phyloP scores from a whole-genome alignment of 2,797 vertebrate species.

The Craterocephalus amniculus region DNA sequence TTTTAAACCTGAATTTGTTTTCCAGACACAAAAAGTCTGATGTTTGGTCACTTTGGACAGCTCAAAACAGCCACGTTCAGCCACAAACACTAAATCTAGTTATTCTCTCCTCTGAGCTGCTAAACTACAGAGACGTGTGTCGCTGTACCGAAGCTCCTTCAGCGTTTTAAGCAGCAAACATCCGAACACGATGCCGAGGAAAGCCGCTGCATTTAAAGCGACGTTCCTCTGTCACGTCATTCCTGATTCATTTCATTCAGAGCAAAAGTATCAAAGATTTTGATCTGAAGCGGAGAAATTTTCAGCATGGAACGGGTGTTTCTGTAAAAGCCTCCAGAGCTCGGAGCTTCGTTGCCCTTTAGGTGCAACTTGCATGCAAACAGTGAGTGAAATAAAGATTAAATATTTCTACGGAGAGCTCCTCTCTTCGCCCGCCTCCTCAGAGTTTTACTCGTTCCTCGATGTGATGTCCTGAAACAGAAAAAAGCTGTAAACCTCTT shows the following conservation, averaged over 20 bases:
- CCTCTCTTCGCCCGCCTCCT: not conserved
- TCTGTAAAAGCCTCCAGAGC: slow-evolving; percentile 39
- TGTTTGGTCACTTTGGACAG: slow-evolving; percentile 53
- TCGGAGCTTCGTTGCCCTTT: slow-evolving; percentile 12
- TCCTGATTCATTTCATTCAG: not conserved
- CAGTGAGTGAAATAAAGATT: slow-evolving; percentile 18
- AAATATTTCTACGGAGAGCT: slow-evolving; percentile 3
- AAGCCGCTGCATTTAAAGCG: not conserved
- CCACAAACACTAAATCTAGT: slow-evolving; percentile 20
- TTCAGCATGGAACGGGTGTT: not conserved
- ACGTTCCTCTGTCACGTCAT: not conserved
- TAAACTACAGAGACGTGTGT: slow-evolving; percentile 25
- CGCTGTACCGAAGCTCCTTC: slow-evolving; percentile 45
- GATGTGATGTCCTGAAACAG: slow-evolving; percentile 82
- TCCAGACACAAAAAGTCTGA: slow-evolving; percentile 25
- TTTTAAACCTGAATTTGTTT: slow-evolving; percentile 30
- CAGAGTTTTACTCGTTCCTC: slow-evolving; percentile 72
- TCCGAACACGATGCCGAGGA: not conserved
- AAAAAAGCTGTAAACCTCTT: not conserved
- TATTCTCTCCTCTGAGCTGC: not conserved
- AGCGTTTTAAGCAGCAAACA: slow-evolving; percentile 13
- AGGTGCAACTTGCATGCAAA: slow-evolving; percentile 52
- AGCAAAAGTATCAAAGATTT: not conserved
- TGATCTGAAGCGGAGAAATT: not conserved
- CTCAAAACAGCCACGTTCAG: slow-evolving; percentile 53